phyloP scores from a whole-genome alignment of 37 sponge, comb jelly and placozoan species.

The Oscarella lobularis region DNA sequence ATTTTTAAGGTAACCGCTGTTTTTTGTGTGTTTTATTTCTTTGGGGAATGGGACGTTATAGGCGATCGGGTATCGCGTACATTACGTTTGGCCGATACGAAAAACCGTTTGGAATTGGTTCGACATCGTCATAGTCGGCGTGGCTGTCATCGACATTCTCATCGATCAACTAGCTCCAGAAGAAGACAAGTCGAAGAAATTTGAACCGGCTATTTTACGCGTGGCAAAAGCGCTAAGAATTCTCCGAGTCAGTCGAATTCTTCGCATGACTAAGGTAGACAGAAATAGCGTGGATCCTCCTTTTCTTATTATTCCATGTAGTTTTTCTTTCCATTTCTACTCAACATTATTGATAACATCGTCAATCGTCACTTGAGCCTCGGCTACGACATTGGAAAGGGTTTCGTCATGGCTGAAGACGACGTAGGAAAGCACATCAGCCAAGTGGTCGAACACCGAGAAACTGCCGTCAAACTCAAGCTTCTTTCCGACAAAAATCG shows the following conservation, averaged over 20 bases:
- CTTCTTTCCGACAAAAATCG: slow-evolving; percentile 18
- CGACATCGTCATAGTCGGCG: slow-evolving; percentile 50
- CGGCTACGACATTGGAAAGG: slow-evolving; percentile 86
- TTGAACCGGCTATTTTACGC: background rate
- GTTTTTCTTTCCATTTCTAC: slow-evolving; percentile 35
- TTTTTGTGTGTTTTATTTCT: too few relatives aligned
- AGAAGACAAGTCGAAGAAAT: background rate
- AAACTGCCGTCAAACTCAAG: slow-evolving; percentile 22
- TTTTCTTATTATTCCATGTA: slow-evolving; percentile 18
- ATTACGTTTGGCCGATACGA: background rate
- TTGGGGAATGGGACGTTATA: too few relatives aligned
- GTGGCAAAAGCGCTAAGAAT: background rate
- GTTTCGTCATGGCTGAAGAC: slow-evolving; percentile 69
- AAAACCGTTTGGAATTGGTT: slow-evolving; percentile 49
- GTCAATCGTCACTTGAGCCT: slow-evolving; percentile 39
- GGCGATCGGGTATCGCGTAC: background rate
- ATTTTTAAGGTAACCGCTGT: slow-evolving; percentile 63
- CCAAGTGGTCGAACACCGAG: slow-evolving; percentile 38
- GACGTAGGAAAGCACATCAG: slow-evolving; percentile 67
- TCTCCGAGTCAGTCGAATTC: background rate
- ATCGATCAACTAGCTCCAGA: slow-evolving; percentile 1
- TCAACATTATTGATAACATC: slow-evolving; percentile 33
- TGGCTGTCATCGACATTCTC: slow-evolving; percentile 45
- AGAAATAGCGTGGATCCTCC: too few relatives aligned
- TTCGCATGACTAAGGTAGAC: background rate